phyloP scores from a whole-genome alignment of 2,797 vertebrate genomes.

The Spinibarbus caldwelli region DNA sequence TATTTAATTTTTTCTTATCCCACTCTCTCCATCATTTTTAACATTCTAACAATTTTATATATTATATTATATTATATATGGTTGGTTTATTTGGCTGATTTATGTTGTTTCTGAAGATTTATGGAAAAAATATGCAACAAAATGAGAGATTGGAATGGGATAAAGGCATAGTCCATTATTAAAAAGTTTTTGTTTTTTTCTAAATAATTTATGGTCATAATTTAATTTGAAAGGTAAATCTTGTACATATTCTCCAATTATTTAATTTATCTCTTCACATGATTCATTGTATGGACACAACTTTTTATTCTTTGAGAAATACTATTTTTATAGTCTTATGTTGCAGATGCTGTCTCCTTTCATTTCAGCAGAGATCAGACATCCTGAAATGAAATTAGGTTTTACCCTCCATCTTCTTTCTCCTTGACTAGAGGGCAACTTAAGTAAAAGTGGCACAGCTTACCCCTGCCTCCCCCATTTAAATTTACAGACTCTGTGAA shows the following conservation, averaged over 20 bases:
- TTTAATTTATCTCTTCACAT: neutral
- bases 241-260: neutral
- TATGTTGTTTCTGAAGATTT: neutral
- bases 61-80: no score
- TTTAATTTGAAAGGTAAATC: no score
- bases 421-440: slow-evolving; percentile 8
- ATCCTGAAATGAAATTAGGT: slow-evolving; percentile 10
- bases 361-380: neutral
- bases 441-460: slow-evolving; percentile 18
- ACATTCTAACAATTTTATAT: no score
- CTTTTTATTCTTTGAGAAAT: slow-evolving; percentile 6
- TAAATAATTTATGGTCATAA: no score
- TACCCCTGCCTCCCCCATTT: neutral
- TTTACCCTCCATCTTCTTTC: slow-evolving; percentile 7
- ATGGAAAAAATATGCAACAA: neutral
- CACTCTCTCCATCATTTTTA: no score
- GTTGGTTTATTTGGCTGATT: neutral
- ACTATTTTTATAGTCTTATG: neutral
- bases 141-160: neutral
- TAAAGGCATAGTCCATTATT: no score
- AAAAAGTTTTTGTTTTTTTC: no score
- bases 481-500: slow-evolving; percentile 30
- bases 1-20: no score
- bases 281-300: neutral
- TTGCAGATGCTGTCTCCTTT: neutral